Evolutionary conservation across 1,140 invertebrate genomes (phyloP), one percentile per base, ranked within the genome.

Genomic region (Thereuonema tuberculata): DNA sequence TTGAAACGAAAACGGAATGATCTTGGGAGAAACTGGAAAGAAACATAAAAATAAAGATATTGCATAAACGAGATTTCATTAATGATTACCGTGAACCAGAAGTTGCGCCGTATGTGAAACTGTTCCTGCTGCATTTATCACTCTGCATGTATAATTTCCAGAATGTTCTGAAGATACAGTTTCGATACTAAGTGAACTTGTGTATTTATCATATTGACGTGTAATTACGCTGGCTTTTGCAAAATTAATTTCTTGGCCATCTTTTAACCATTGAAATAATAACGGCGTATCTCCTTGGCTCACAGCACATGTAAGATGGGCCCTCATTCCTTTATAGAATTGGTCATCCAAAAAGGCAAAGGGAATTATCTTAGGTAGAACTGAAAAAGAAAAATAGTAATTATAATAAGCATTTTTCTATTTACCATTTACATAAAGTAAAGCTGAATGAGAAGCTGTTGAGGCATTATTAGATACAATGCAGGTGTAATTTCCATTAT

Each of bases 251-350:
- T 69, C 2, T 2, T 52, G 75, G 27, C 84, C 86, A 71, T 93
- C 86, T 67, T 82, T 77, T 15, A 72, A 66, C 84, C 84, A 86
- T 49, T 71, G 77, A 74, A 97, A 91, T 59, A 82, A 84, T 62
- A 98, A 84, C 21, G 93, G 93, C 62, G 89, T 80, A 77, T 98
- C 93, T 15, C 93, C 93, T 75, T 93, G 89, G 69, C 92, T 83
- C 65, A 96, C 89, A 68, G 90, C 87, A 75, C 93, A 97, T 59
- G 90, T 87, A 63, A 96, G 87, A 12, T 73, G 72, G 2, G 75
- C 70, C 46, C 76, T 63, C 63, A 74, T 73, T 1, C 74, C 63
- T 12, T 71, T 60, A 69, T 67, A 65, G 76, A 69, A 43, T 64
- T 60, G 59, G 70, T 68, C 67, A 27, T 68, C 66, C 14, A 64